Percentiles rank a stretch among this genome's conserved stretches.
Evolutionary conservation across 2,797 vertebrate species (phyloP).

Genomic region (Anguilla anguilla): DNA sequence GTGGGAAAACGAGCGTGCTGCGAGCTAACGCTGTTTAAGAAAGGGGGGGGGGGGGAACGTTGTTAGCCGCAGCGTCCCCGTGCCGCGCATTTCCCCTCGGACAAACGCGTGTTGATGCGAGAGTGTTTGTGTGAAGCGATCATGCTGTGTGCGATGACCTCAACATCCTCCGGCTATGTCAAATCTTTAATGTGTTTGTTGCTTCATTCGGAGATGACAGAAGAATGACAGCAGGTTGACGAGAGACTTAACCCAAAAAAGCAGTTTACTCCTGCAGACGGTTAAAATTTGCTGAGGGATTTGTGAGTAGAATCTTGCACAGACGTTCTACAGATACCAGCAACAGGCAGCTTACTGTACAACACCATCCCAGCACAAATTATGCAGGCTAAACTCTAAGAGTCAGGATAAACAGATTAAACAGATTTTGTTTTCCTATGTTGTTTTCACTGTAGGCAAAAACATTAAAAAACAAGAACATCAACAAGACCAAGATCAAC

Average conservation of each 20-base stretch:
- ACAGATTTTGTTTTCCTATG: not conserved
- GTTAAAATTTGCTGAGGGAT: not conserved
- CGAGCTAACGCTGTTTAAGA: not conserved
- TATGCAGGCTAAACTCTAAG: not conserved
- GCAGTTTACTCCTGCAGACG: not conserved
- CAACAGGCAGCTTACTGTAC: not conserved
- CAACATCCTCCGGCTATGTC: not conserved
- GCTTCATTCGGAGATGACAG: not conserved
- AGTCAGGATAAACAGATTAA: not conserved
- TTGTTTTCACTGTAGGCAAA: conserved; percentile 14
- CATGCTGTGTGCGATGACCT: not conserved
- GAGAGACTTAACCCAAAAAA: not conserved
- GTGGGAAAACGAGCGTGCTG: not conserved
- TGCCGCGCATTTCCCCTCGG: not conserved
- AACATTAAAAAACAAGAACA: not conserved
- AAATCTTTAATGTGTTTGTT: not conserved
- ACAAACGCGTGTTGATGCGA: not conserved
- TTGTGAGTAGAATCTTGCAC: not conserved
- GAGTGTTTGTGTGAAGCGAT: not conserved
- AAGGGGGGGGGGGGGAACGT: not conserved
- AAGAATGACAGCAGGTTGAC: not conserved
- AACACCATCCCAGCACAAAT: not conserved
- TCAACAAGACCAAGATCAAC: not conserved
- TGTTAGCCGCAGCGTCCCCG: not conserved
- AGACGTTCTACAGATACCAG: not conserved